Evolutionary conservation across 2,113 vertebrate species (phyloP), one percentile per base, ranked within the genome.

Genomic region (Holacanthus passer): DNA sequence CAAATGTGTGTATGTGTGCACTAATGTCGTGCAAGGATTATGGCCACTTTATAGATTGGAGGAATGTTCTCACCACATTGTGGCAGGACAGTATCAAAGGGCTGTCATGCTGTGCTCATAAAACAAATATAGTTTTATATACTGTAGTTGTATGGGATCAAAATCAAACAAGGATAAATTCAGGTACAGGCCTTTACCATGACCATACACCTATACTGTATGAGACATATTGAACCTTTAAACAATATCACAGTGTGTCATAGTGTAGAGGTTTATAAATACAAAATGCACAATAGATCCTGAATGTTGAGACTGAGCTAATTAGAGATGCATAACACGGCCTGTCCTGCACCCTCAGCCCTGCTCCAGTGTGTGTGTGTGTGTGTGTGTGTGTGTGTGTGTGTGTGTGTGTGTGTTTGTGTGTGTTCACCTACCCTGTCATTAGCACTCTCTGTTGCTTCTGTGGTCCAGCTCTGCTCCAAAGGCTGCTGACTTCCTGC

Each of bases 391-490:
- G 53, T 55, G 0, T 27, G 71, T 77, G 82, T 77, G 77, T 41
- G 31, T 82, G 47, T 22, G 56, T 60, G 68, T 58, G 56, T 39
- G 55, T 20, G 32, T 59, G 67, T 52, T 77, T 35, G 80, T 13
- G 43, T 60, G 59, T 3, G 47, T 37, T 47, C 0, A 70, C 83
- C 52, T 83, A 91, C 93, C 80, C 47, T 68, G 68, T 88, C 90
- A 70, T 80, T 62, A 64, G 64, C 55, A 14, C 69, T 73, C n/a
- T 90, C 89, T 39, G 74, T 37, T 69, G 47, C 64, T 45, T 81
- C 91, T 37, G 76, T 58, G 29, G 76, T 82, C 88, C 75, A 85
- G 87, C 77, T 89, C 59, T 85, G 81, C 64, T 91, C 88, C 84
- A 70, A 66, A 55, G 55, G 63, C 56, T 68, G 81, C 71, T 64